These are phyloP conservation scores for Maniola hyperantus DNA, from an alignment of 2,888 invertebrate species.

Conservation along the genomic window DNA sequence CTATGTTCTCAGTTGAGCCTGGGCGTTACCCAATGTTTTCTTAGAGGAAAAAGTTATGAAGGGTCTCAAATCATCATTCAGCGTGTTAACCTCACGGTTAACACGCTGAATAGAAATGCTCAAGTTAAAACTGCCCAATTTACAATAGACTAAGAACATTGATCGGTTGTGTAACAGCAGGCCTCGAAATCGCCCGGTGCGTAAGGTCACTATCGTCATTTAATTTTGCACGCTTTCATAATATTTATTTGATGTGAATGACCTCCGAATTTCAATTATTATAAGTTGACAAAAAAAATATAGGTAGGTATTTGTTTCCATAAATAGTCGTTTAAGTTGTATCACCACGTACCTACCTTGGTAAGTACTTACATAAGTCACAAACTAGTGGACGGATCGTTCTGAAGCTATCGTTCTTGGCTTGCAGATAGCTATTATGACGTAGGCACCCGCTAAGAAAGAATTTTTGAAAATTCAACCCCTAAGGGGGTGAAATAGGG, in stretches of 20 bases:
- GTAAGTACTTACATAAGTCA: too few species aligned
- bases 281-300: slow-evolving; percentile 4
- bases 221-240: slow-evolving; percentile 76
- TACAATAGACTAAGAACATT: slow-evolving; percentile 53
- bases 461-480: too few species aligned
- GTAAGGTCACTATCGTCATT: slow-evolving; percentile 75
- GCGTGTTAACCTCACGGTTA: slow-evolving; percentile 34
- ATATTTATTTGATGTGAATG: slow-evolving; percentile 54
- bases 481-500: too few species aligned
- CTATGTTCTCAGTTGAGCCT: too few species aligned
- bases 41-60: slow-evolving; percentile 22
- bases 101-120: slow-evolving; percentile 48
- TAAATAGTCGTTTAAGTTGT: neutral
- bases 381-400: too few species aligned
- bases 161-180: slow-evolving; percentile 55
- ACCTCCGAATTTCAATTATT: slow-evolving; percentile 37
- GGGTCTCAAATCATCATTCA: slow-evolving; percentile 30
- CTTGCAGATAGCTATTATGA: too few species aligned
- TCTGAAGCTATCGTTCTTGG: too few species aligned
- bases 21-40: neutral
- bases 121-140: slow-evolving; percentile 47
- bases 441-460: too few species aligned
- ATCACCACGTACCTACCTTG: too few species aligned
- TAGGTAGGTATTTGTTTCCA: neutral
- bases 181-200: slow-evolving; percentile 61